These are phyloP conservation scores for Drosophila emarginata DNA, from an alignment of 2,888 invertebrate genomes.

Conservation along the genomic window DNA sequence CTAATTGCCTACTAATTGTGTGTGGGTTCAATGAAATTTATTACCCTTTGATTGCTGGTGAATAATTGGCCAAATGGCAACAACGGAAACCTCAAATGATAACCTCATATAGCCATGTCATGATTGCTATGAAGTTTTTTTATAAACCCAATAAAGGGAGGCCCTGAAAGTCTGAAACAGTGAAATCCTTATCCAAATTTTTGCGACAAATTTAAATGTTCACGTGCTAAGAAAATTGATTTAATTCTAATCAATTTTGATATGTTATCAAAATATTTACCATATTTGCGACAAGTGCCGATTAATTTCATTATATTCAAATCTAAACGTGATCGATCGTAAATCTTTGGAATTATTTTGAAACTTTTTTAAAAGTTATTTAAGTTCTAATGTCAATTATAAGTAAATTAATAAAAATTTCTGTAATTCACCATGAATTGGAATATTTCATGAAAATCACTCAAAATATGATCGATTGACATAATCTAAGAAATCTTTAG, in stretches of 20 bases:
- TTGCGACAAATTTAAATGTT: not conserved
- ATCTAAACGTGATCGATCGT: not conserved
- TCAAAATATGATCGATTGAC: too few species aligned
- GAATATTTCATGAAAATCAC: too few species aligned
- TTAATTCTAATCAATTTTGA: not conserved
- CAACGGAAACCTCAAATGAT: not conserved
- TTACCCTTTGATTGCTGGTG: not conserved
- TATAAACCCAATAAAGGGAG: not conserved
- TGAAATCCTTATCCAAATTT: not conserved
- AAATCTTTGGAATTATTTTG: not conserved
- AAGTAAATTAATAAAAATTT: too few species aligned
- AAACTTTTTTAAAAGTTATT: too few species aligned
- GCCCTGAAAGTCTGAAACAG: not conserved
- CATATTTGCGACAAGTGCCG: not conserved
- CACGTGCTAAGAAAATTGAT: not conserved
- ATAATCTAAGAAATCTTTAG: too few species aligned
- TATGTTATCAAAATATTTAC: constrained; percentile 4
- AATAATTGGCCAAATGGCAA: not conserved
- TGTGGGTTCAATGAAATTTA: not conserved
- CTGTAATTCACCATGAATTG: too few species aligned
- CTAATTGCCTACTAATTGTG: not conserved
- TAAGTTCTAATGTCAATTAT: too few species aligned
- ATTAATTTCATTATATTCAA: constrained; percentile 7
- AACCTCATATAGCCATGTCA: not conserved
- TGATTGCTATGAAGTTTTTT: not conserved